Conservation (phyloP, 2,888 invertebrate genomes). For the Eupithecia tripunctaria region DNA sequence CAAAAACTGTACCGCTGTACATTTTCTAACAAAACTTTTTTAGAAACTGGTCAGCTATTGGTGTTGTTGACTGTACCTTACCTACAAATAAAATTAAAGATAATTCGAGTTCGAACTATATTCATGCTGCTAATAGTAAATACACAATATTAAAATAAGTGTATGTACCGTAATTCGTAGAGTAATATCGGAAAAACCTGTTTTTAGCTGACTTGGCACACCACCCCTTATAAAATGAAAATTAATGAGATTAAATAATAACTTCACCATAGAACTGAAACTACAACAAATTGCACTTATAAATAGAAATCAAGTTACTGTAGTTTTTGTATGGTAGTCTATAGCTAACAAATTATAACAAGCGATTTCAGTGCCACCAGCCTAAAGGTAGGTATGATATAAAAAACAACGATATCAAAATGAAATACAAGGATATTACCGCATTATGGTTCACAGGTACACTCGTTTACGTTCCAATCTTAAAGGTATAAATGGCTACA, state of each 20-base stretch:
- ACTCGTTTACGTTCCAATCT: background rate
- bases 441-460: background rate
- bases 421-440: background rate
- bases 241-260: conserved; percentile 3
- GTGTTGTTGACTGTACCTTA: background rate
- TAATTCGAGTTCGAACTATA: background rate
- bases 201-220: conserved; percentile 1
- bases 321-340: background rate
- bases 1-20: too few relatives aligned
- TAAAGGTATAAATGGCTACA: background rate
- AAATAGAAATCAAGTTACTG: background rate
- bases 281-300: background rate
- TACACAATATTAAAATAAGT: background rate
- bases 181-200: background rate
- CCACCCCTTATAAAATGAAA: conserved; percentile 29
- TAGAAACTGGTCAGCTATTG: background rate
- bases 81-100: background rate
- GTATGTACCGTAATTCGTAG: background rate
- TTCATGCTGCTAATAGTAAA: background rate
- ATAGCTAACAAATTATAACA: background rate
- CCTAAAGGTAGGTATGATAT: background rate
- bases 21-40: background rate
- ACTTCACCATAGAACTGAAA: conserved; percentile 3
- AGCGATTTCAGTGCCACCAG: background rate
- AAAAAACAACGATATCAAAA: background rate